These are phyloP conservation scores for Prinia subflava DNA, from an alignment of 2,113 vertebrate genomes.

Conservation along the genomic window DNA sequence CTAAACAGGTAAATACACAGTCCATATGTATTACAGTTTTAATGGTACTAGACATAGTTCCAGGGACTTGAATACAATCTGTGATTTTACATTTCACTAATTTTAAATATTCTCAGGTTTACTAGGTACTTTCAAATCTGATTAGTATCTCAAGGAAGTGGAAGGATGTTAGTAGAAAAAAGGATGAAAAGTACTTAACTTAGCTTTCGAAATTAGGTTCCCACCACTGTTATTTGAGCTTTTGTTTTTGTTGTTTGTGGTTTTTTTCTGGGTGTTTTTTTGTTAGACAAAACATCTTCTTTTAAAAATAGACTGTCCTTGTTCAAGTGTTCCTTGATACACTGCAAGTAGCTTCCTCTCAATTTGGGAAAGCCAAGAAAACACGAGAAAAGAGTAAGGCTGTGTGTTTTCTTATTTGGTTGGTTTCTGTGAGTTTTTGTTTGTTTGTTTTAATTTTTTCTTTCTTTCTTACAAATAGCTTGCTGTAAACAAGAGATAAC, in stretches of 20 bases:
- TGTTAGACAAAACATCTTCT: not conserved
- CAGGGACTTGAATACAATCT: not conserved
- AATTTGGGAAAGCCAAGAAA: constrained; percentile 10
- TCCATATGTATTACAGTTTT: not conserved
- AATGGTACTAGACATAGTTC: not conserved
- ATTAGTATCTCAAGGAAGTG: not conserved
- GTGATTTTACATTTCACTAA: not conserved
- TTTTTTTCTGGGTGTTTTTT: not conserved
- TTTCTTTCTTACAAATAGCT: not conserved
- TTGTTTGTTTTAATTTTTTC: not conserved
- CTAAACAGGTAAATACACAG: not conserved
- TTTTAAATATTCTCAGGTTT: not conserved
- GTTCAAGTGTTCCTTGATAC: not conserved
- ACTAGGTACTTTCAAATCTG: not conserved
- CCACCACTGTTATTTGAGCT: not conserved
- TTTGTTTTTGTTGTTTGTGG: not conserved
- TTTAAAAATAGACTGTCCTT: constrained; percentile 50
- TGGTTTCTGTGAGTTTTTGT: not conserved
- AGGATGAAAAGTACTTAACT: not conserved
- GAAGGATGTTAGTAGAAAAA: not conserved
- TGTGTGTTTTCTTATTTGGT: constrained; percentile 24
- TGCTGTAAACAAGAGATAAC: constrained; percentile 24
- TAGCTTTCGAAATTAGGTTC: not conserved
- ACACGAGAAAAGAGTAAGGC: not conserved
- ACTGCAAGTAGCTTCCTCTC: constrained; percentile 45